Percentiles rank a stretch among this genome's conserved stretches.
Conservation (phyloP, 1,140 invertebrate genomes). For the Drosophila parvula region DNA sequence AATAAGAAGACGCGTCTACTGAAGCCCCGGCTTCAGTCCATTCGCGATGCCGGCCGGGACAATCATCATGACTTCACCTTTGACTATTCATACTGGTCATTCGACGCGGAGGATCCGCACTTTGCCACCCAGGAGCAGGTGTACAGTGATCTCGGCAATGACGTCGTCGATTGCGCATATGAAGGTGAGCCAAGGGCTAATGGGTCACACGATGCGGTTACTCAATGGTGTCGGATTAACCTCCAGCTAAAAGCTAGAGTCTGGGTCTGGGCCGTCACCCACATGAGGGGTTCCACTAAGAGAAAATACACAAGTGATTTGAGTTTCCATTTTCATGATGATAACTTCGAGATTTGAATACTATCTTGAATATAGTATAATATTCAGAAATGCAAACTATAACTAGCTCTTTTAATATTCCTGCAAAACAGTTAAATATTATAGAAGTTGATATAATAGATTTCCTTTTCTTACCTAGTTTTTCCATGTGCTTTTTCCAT, state of each 20-base stretch:
- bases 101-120: conserved; percentile 88
- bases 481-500: conserved; percentile 33
- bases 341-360: background rate
- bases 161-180: conserved; percentile 97
- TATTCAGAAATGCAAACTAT: background rate
- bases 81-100: conserved; percentile 97
- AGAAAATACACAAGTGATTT: background rate
- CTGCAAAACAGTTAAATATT: too few relatives aligned
- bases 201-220: conserved; percentile 34
- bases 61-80: conserved; percentile 95
- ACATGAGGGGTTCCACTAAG: background rate
- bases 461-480: background rate
- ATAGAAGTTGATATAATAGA: background rate
- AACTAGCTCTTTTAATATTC: background rate
- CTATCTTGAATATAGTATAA: background rate
- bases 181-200: conserved; percentile 84
- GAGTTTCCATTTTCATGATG: background rate
- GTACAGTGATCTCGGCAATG: conserved; percentile 93
- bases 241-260: conserved; percentile 6
- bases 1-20: conserved; percentile 93
- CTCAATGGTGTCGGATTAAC: conserved; percentile 25
- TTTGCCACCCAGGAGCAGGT: conserved; percentile 93
- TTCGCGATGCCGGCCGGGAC: conserved; percentile 86
- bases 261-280: conserved; percentile 11
- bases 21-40: conserved; percentile 87